Evolutionary conservation across 2,797 vertebrate genomes (phyloP).

Genomic region (Oryzias dopingdopingensis): DNA sequence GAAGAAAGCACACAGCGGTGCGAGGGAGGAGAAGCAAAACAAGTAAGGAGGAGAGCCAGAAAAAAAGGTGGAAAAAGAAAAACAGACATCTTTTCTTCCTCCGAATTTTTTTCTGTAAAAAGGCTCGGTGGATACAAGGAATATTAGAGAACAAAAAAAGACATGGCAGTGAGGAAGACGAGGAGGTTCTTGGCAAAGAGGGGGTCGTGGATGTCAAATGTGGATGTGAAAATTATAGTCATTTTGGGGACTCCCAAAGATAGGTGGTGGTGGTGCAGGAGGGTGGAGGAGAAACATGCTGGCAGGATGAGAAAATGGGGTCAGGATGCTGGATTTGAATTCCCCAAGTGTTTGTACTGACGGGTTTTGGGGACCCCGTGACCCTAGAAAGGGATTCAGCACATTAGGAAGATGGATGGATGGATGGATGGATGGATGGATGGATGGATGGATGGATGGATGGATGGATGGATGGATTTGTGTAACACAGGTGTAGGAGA

Average conservation of each 20-base stretch:
- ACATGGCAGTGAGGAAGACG: constrained; percentile 24
- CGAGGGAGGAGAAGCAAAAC: constrained; percentile 61
- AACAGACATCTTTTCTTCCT: constrained; percentile 31
- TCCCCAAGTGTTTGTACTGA: background rate
- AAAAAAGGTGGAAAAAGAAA: constrained; percentile 53
- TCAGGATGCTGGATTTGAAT: constrained; percentile 3
- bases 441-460: too few species aligned
- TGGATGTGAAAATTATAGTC: constrained; percentile 54
- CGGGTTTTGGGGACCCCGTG: too few species aligned
- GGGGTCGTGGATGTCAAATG: constrained; percentile 42
- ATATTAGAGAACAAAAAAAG: constrained; percentile 21
- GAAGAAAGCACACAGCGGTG: constrained; percentile 35
- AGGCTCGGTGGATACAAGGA: constrained; percentile 9
- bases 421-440: too few species aligned
- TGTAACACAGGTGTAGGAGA: too few species aligned
- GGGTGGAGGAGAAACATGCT: constrained; percentile 23
- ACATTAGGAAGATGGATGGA: too few species aligned
- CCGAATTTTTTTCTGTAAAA: constrained; percentile 28
- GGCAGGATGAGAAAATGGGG: constrained; percentile 10
- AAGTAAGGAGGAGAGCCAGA: constrained; percentile 63
- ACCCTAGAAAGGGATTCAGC: too few species aligned
- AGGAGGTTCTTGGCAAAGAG: constrained; percentile 1
- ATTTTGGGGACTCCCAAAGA: constrained; percentile 47
- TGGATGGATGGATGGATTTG: too few species aligned
- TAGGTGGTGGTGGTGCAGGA: constrained; percentile 40